Base-by-base conservation (phyloP, 2,888 invertebrate species). In the Andricus quercusramuli region DNA sequence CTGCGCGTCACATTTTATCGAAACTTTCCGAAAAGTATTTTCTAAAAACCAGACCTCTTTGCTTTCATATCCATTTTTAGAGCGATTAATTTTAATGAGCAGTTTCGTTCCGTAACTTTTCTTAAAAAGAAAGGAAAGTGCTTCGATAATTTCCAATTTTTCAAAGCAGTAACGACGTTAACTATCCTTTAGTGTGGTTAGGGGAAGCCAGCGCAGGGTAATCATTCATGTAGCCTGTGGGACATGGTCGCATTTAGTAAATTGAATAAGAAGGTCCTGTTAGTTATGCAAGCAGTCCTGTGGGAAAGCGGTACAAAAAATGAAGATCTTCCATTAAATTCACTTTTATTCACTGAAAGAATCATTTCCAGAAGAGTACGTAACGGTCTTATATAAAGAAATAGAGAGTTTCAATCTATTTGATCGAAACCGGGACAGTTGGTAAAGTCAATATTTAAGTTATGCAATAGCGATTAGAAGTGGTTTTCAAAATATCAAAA, bases 61-160 rank as follows among this genome's bases (percentile, higher is more conserved):
- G 2, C 44, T 41, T 2, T 32, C 13, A 67, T n/a, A 8, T 68
- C 15, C 2, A 44, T 68, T 68, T 67, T 44, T 15, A 29, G 25
- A 47, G 29, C 44, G 51, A 70, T 70, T 51, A 70, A 70, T 70
- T 47, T 29, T 29, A 25, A 44, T 68, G 25, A 17, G 68, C 68
- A 68, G 47, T 47, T 47, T 44, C 25, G 15, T 44, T 17, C 44
- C 25, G 17, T 68, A 22, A 44, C 9, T 22, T 47, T 15, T 25
- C 44, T 70, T 44, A 25, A 20, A 51, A 51, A 70, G 29, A 51
- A 70, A 25, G 70, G 70, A 51, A 70, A 70, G 47, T 70, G 70
- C 47, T 47, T 25, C n/a, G 68, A 22, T 68, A 68, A 68, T 68
- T 41, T 68, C 25, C 29, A 68, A 68, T 70, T 70, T 70, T 70